Evolutionary conservation across 2,888 invertebrate genomes (phyloP).

Genomic region (Entomobrya proxima): DNA sequence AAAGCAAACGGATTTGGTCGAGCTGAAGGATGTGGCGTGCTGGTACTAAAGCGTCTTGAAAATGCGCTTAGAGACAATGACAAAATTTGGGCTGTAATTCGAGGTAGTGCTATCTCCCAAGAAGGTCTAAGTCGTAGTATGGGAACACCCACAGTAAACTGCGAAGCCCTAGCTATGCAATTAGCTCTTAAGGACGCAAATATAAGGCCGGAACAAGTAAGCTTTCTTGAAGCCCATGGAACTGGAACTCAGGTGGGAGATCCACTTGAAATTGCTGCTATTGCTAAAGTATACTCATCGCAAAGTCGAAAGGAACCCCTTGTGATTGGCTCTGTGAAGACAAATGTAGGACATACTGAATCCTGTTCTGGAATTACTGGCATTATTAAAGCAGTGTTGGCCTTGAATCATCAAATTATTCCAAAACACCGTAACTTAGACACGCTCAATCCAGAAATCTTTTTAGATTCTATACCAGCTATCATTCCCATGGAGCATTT

Average conservation of each 20-base stretch:
- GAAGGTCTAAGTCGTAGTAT: not conserved
- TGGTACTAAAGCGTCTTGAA: conserved; percentile 43
- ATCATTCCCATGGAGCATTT: too few relatives aligned
- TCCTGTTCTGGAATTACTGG: not conserved
- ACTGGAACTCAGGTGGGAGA: conserved; percentile 55
- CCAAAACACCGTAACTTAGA: not conserved
- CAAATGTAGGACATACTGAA: conserved; percentile 47
- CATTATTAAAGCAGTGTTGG: not conserved
- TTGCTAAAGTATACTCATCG: conserved; percentile 30
- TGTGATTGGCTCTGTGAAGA: conserved; percentile 62
- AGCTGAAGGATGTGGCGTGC: conserved; percentile 46
- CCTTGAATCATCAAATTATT: not conserved
- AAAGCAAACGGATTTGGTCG: conserved; percentile 58
- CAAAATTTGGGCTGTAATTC: not conserved
- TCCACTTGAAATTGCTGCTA: conserved; percentile 50
- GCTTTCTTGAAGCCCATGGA: conserved; percentile 34
- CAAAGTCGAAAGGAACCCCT: not conserved
- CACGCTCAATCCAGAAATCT: not conserved
- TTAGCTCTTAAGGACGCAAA: conserved; percentile 80
- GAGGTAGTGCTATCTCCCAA: too few relatives aligned
- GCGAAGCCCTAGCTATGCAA: conserved; percentile 49
- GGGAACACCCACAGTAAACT: conserved; percentile 32
- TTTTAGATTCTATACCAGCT: too few relatives aligned
- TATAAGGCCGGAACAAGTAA: conserved; percentile 79
- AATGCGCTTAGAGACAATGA: conserved; percentile 45